Percentiles rank a stretch among this genome's conserved stretches.
These are phyloP conservation scores for Drosophila pegasa DNA, from an alignment of 2,888 invertebrate species.

Conservation along the genomic window DNA sequence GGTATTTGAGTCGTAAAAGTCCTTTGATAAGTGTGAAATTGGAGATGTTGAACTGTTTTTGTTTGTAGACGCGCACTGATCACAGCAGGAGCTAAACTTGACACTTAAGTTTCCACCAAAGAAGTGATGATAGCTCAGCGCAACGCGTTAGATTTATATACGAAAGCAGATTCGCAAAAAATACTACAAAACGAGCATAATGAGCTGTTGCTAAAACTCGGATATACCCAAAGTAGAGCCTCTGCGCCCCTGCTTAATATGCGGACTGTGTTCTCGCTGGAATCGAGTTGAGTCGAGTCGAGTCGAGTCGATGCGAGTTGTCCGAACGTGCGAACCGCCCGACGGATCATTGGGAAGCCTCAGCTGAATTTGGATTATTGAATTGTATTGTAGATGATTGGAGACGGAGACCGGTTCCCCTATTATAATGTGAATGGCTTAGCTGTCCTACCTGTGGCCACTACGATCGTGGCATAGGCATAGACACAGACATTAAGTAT, in stretches of 20 bases:
- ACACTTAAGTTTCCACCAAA: slow-evolving; percentile 85
- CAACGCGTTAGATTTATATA: slow-evolving; percentile 85
- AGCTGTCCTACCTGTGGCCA: slow-evolving; percentile 33
- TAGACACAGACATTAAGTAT: background rate
- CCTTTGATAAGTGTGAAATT: slow-evolving; percentile 37
- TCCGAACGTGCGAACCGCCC: slow-evolving; percentile 55
- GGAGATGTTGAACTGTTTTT: slow-evolving; percentile 10
- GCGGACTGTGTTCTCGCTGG: slow-evolving; percentile 52
- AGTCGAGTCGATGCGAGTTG: slow-evolving; percentile 14
- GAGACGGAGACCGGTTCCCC: slow-evolving; percentile 10
- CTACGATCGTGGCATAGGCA: background rate
- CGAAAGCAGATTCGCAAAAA: slow-evolving; percentile 72
- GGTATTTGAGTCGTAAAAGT: slow-evolving; percentile 33
- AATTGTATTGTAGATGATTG: slow-evolving; percentile 21
- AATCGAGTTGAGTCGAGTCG: slow-evolving; percentile 20
- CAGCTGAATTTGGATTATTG: slow-evolving; percentile 50
- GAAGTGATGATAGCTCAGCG: slow-evolving; percentile 83
- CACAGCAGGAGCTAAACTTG: slow-evolving; percentile 85
- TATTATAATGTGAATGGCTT: slow-evolving; percentile 27
- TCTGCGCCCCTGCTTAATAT: slow-evolving; percentile 70
- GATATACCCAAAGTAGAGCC: slow-evolving; percentile 71
- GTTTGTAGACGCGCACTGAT: slow-evolving; percentile 67
- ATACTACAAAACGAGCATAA: slow-evolving; percentile 63
- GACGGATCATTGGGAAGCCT: slow-evolving; percentile 23
- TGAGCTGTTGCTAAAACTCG: slow-evolving; percentile 67